These are phyloP conservation scores for Macaria liturata DNA, from an alignment of 2,888 invertebrate species.

Conservation along the genomic window DNA sequence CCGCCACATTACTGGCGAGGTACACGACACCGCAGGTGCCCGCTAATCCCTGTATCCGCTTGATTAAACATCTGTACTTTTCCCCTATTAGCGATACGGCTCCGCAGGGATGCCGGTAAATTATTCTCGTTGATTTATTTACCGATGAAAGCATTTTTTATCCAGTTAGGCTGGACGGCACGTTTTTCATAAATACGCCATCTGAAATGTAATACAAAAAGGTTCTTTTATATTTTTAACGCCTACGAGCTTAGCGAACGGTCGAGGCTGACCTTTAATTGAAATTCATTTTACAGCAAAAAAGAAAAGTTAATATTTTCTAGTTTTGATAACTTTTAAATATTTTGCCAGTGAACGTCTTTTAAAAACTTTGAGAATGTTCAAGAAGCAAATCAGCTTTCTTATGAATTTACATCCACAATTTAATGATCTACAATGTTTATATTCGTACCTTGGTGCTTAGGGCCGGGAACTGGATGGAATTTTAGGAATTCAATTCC, in stretches of 20 bases:
- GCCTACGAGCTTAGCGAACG: not conserved
- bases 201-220: not conserved
- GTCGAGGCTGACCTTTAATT: not conserved
- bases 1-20: slow-evolving; percentile 40
- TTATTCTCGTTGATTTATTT: slow-evolving; percentile 12
- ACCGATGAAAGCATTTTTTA: slow-evolving; percentile 12
- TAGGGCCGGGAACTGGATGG: slow-evolving; percentile 1
- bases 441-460: slow-evolving; percentile 1
- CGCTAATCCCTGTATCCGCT: slow-evolving; percentile 19
- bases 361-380: too few relatives aligned
- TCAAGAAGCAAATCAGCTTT: too few relatives aligned
- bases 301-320: too few relatives aligned
- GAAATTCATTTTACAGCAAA: too few relatives aligned
- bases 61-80: slow-evolving; percentile 27
- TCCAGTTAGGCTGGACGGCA: not conserved
- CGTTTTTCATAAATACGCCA: slow-evolving; percentile 1
- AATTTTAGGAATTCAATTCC: slow-evolving; percentile 20
- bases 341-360: too few relatives aligned
- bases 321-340: too few relatives aligned
- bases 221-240: slow-evolving; percentile 6
- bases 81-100: slow-evolving; percentile 7
- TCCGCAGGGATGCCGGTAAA: slow-evolving; percentile 3
- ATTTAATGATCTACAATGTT: slow-evolving; percentile 8
- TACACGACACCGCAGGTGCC: slow-evolving; percentile 33
- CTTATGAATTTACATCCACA: not conserved